Conservation (phyloP, 1,140 invertebrate genomes). For the Pogonognathellus flavescens region DNA sequence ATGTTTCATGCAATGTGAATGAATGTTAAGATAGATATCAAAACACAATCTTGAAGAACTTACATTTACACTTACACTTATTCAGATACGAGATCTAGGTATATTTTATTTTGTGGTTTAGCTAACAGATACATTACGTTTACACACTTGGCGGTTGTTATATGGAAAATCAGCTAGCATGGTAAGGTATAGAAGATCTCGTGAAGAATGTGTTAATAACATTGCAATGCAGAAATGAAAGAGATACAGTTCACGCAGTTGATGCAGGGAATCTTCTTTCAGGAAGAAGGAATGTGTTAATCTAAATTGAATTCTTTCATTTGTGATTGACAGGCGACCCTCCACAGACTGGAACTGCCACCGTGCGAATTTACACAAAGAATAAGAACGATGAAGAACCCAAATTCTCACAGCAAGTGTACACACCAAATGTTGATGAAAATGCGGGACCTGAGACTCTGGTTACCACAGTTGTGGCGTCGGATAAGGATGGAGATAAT, state of each 20-base stretch:
- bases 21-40: no score
- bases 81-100: no score
- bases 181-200: no score
- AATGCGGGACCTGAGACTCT: slow-evolving; percentile 94
- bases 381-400: slow-evolving; percentile 97
- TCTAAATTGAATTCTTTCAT: slow-evolving; percentile 7
- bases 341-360: slow-evolving; percentile 90
- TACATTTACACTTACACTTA: no score
- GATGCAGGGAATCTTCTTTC: not conserved
- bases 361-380: slow-evolving; percentile 93
- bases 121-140: no score
- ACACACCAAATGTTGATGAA: slow-evolving; percentile 95
- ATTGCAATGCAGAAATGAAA: not conserved
- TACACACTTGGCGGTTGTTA: no score
- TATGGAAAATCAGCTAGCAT: no score
- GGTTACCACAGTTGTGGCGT: slow-evolving; percentile 94
- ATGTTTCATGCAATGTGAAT: no score
- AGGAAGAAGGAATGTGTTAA: not conserved
- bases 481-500: slow-evolving; percentile 95
- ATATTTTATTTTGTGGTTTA: no score
- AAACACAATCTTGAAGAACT: no score
- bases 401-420: slow-evolving; percentile 95
- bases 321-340: slow-evolving; percentile 78
- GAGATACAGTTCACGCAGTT: not conserved
- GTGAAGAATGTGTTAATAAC: not conserved